Conservation (phyloP, 2,797 vertebrate species). For the Coregonus ussuriensis region DNA sequence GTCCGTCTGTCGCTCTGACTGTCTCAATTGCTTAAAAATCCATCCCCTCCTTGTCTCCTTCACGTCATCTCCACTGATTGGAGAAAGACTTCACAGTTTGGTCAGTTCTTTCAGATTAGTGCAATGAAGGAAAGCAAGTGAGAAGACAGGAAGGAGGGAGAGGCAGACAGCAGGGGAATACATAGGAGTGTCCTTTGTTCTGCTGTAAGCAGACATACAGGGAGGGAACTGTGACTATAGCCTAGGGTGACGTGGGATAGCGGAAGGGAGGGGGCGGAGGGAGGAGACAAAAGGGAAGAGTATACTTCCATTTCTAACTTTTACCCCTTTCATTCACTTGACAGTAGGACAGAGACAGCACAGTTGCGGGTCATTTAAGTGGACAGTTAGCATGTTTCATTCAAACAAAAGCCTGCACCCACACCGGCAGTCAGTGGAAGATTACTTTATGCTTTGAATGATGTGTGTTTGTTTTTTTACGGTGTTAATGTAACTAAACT, state of each 20-base stretch:
- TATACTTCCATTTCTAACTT: background rate
- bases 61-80: no score
- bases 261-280: slow-evolving; percentile 38
- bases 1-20: background rate
- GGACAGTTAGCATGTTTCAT: background rate
- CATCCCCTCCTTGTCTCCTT: no score
- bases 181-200: no score
- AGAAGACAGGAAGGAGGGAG: background rate
- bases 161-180: slow-evolving; percentile 32
- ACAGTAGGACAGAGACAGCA: background rate
- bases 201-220: no score
- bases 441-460: background rate
- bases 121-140: background rate
- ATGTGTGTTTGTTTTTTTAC: background rate
- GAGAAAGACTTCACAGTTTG: background rate
- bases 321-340: background rate
- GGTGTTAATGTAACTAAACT: background rate
- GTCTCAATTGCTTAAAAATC: background rate
- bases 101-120: background rate
- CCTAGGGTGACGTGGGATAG: no score
- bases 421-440: background rate
- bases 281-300: slow-evolving; percentile 22
- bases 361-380: background rate
- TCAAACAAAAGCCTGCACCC: background rate
- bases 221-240: no score